Evolutionary conservation across 1,140 invertebrate species (phyloP).

Genomic region (Cotesia typhae): DNA sequence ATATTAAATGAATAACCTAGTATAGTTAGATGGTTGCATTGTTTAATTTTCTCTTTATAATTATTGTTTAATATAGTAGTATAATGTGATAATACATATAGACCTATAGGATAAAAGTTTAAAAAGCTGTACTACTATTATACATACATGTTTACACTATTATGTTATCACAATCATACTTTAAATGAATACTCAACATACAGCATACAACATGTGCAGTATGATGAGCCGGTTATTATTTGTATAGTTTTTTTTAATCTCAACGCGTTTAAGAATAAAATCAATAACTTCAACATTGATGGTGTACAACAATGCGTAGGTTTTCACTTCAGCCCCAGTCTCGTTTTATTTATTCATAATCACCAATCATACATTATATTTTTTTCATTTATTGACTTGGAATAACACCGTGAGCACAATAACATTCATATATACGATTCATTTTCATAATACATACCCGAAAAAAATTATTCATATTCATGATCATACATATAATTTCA

Average conservation of each 20-base stretch:
- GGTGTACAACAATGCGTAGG: neutral
- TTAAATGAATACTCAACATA: slow-evolving; percentile 12
- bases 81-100: neutral
- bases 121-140: neutral
- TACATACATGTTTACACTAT: neutral
- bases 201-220: too few relatives aligned
- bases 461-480: too few relatives aligned
- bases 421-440: neutral
- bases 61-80: slow-evolving; percentile 1
- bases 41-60: too few relatives aligned
- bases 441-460: too few relatives aligned
- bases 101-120: neutral
- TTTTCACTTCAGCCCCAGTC: slow-evolving; percentile 14
- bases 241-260: slow-evolving; percentile 14
- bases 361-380: neutral
- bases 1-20: too few relatives aligned
- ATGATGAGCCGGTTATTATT: slow-evolving; percentile 16
- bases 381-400: neutral
- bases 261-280: slow-evolving; percentile 20
- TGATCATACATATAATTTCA: too few relatives aligned
- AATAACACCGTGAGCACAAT: too few relatives aligned
- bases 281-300: slow-evolving; percentile 30
- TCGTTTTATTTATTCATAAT: neutral
- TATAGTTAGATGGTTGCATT: too few relatives aligned
- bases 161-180: neutral